Evolutionary conservation across 1,140 invertebrate genomes (phyloP), one percentile per base, ranked within the genome.

Genomic region (Bradysia coprophila): DNA sequence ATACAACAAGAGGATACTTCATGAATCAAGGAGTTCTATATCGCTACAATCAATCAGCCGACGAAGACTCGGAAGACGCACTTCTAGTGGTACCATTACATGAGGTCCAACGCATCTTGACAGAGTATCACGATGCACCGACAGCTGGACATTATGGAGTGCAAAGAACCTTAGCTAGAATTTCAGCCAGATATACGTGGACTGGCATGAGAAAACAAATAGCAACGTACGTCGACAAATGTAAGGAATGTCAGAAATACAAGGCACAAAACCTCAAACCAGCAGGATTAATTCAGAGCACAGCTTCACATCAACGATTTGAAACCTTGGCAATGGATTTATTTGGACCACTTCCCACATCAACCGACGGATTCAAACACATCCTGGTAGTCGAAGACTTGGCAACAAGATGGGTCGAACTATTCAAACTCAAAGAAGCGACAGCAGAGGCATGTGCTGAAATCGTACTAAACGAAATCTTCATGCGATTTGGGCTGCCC

Each of bases 361-460:
- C 47, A 1, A 11, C 23, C 3, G 16, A 40, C n/a, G 41, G 42
- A 2, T 43, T 57, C n/a, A 48, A 38, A 8, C 53, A 54, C 49
- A 49, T 61, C 9, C 39, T 61, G 8, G 51, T 57, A 8, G 43
- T 55, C 1, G 52, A 60, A 47, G 57, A 60, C 40, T n/a, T 47
- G 1, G 43, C 16, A n/a, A n/a, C n/a, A n/a, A n/a, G n/a, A n/a
- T n/a, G n/a, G n/a, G n/a, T n/a, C n/a, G n/a, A n/a, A n/a, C n/a
- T n/a, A n/a, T n/a, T n/a, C n/a, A n/a, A n/a, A n/a, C n/a, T n/a
- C n/a, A n/a, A n/a, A n/a, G n/a, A n/a, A n/a, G n/a, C n/a, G n/a
- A n/a, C n/a, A n/a, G n/a, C n/a, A n/a, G n/a, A n/a, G n/a, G n/a
- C n/a, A n/a, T n/a, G n/a, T n/a, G n/a, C n/a, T n/a, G n/a, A n/a